phyloP scores from a whole-genome alignment of 2,113 vertebrate genomes.

The Psilopogon haemacephalus region DNA sequence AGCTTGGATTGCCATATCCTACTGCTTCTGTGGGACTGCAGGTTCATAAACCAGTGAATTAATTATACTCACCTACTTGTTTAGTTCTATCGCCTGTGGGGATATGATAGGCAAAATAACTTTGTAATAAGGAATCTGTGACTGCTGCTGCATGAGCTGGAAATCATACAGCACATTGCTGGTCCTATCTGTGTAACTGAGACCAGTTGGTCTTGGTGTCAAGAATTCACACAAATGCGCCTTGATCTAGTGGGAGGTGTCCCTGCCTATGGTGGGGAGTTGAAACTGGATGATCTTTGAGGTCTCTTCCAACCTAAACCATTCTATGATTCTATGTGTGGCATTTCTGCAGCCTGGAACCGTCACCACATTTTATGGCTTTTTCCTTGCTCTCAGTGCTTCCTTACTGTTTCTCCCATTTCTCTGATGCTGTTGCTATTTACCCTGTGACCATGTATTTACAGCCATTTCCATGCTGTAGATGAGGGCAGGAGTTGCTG shows the following conservation, averaged over 20 bases:
- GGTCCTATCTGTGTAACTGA: neutral
- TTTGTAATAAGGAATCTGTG: conserved; percentile 11
- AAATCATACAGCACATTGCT: neutral
- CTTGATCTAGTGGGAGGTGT: no score
- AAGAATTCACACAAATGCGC: neutral
- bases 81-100: conserved; percentile 8
- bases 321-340: no score
- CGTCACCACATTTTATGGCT: neutral
- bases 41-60: conserved; percentile 45
- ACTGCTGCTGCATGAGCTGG: neutral
- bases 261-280: no score
- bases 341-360: neutral
- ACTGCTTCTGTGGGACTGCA: neutral
- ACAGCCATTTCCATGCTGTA: neutral
- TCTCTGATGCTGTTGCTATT: neutral
- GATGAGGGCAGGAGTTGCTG: neutral
- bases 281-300: no score
- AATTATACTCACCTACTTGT: conserved; percentile 44
- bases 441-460: neutral
- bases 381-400: neutral
- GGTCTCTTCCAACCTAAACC: no score
- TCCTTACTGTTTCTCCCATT: neutral
- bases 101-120: conserved; percentile 36
- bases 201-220: neutral
- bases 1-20: neutral